Evolutionary conservation across 2,888 invertebrate genomes (phyloP).

Genomic region (Sarcophaga carnaria): DNA sequence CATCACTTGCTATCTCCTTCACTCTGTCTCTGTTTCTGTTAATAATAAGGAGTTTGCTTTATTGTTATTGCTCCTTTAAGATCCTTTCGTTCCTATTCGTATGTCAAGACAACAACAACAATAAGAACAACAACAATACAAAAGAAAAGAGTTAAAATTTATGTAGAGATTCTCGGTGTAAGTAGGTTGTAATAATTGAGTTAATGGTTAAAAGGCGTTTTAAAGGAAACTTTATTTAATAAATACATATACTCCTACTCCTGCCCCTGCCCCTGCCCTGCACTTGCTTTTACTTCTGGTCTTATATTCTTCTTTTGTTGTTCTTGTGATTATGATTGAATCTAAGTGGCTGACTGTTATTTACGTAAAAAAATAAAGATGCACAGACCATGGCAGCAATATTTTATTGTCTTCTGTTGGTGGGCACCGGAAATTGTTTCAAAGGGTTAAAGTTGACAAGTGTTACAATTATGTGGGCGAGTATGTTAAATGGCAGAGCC

Average conservation of each 20-base stretch:
- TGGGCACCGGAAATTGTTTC: constrained; percentile 66
- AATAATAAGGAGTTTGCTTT: constrained; percentile 61
- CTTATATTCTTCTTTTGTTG: background rate
- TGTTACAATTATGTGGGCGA: constrained; percentile 31
- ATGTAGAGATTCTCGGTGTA: constrained; percentile 42
- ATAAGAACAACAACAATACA: too few relatives aligned
- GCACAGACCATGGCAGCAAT: background rate
- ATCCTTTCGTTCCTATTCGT: constrained; percentile 28
- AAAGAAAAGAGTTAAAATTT: constrained; percentile 17
- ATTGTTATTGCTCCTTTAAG: constrained; percentile 61
- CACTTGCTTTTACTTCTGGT: too few relatives aligned
- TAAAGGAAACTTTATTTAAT: constrained; percentile 68
- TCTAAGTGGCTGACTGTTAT: constrained; percentile 29
- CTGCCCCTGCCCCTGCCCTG: background rate
- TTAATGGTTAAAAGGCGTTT: constrained; percentile 70
- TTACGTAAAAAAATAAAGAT: constrained; percentile 1
- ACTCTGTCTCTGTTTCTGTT: background rate
- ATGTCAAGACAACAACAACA: background rate
- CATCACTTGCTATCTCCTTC: background rate
- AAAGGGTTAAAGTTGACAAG: constrained; percentile 60
- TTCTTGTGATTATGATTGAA: constrained; percentile 24
- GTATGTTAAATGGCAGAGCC: constrained; percentile 27
- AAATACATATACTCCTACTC: constrained; percentile 55
- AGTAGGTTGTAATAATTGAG: constrained; percentile 69
- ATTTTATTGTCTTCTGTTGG: constrained; percentile 12